A percentile compares a stretch with the other conserved stretches of the same genome.
Conservation (phyloP, 2,888 invertebrate species). For the Enchytraeus crypticus region DNA sequence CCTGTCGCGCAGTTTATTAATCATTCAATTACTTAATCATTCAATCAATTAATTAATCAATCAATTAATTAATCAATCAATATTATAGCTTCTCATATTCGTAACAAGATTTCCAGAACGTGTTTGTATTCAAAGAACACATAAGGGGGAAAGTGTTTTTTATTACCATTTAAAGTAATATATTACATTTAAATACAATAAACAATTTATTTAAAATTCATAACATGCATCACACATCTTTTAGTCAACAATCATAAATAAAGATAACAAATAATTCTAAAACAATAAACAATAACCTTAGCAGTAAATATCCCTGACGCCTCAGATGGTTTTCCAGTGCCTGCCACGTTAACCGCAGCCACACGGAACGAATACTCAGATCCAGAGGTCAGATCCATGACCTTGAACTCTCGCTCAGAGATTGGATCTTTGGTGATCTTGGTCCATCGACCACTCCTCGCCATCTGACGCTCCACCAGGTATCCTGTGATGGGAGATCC, state of each 20-base stretch:
- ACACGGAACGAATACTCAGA: constrained; percentile 44
- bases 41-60: no score
- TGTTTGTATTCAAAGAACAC: no score
- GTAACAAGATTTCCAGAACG: no score
- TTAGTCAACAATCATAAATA: not conserved
- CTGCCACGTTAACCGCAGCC: constrained; percentile 43
- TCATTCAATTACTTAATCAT: no score
- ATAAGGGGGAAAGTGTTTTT: no score
- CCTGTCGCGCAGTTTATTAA: no score
- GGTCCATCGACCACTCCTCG: constrained; percentile 73
- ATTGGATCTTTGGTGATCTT: constrained; percentile 79
- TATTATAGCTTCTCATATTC: no score
- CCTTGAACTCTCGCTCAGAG: constrained; percentile 34
- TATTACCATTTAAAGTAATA: no score
- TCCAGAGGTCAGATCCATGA: constrained; percentile 30
- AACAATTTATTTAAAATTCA: not conserved
- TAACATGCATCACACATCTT: no score
- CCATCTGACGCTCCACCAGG: constrained; percentile 34
- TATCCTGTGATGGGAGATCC: constrained; percentile 46
- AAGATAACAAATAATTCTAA: not conserved
- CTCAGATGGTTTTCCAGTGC: constrained; percentile 38
- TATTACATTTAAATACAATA: not conserved
- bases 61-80: no score
- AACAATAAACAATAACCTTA: constrained; percentile 22
- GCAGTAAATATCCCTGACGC: constrained; percentile 31